Percentiles rank a stretch among this genome's conserved stretches.
Conservation (phyloP, 1,140 invertebrate genomes). For the Penaeus vannamei region DNA sequence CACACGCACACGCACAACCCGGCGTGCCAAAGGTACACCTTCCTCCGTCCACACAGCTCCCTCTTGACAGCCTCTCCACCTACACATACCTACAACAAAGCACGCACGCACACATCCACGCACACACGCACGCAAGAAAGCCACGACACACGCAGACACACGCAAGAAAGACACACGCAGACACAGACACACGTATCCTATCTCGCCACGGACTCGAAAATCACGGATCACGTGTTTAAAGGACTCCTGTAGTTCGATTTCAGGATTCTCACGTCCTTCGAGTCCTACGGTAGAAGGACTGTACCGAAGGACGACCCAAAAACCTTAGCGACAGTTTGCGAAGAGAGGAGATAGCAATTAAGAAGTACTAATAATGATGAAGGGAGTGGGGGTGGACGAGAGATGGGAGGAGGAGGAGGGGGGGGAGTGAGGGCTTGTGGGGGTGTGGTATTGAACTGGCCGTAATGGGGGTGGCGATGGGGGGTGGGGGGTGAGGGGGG, state of each 20-base stretch:
- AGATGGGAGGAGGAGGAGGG: too few relatives aligned
- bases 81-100: constrained; percentile 17
- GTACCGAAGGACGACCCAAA: too few relatives aligned
- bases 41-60: neutral
- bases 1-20: neutral
- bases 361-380: too few relatives aligned
- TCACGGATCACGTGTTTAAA: neutral
- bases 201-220: neutral
- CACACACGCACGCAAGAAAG: constrained; percentile 3
- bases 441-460: constrained; percentile 55
- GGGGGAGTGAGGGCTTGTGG: neutral
- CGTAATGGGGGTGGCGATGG: neutral
- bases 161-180: neutral
- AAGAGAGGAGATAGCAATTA: too few relatives aligned
- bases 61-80: neutral
- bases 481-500: neutral
- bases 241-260: neutral
- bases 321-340: too few relatives aligned
- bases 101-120: neutral
- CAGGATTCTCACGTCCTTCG: too few relatives aligned
- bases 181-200: neutral
- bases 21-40: neutral
- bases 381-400: too few relatives aligned
- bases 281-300: too few relatives aligned
- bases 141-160: neutral